Conservation (phyloP, 2,797 vertebrate genomes). For the Pseudochromis fuscus region DNA sequence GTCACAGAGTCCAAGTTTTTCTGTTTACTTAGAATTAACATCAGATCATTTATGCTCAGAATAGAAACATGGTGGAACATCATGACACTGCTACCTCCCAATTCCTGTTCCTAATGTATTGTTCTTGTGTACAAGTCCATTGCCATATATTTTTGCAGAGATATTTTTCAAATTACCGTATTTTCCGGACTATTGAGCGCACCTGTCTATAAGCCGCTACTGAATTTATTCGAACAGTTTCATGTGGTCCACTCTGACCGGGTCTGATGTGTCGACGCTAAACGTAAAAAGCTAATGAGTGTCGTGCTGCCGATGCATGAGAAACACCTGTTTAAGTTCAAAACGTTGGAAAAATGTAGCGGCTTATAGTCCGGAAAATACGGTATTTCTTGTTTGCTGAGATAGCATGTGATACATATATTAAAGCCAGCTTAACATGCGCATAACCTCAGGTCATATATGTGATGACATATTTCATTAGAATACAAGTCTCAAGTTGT, state of each 20-base stretch:
- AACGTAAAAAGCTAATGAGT: too few relatives aligned
- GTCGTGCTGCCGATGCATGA: too few relatives aligned
- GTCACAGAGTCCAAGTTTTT: not conserved
- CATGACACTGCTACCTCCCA: not conserved
- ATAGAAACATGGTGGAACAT: slow-evolving; percentile 1
- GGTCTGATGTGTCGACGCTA: too few relatives aligned
- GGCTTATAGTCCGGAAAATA: too few relatives aligned
- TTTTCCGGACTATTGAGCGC: too few relatives aligned
- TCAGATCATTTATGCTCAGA: slow-evolving; percentile 4
- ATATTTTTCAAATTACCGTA: not conserved
- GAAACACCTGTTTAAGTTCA: too few relatives aligned
- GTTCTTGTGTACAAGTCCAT: not conserved
- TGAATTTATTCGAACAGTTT: too few relatives aligned
- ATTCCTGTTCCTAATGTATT: not conserved
- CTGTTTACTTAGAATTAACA: slow-evolving; percentile 39
- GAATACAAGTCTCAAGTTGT: not conserved
- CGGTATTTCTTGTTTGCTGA: too few relatives aligned
- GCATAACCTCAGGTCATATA: slow-evolving; percentile 11
- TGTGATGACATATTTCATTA: slow-evolving; percentile 1
- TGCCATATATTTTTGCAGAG: not conserved
- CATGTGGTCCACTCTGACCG: too few relatives aligned
- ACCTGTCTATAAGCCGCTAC: too few relatives aligned
- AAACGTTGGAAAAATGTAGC: too few relatives aligned
- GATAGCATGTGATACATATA: slow-evolving; percentile 10
- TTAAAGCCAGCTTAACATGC: not conserved